Percentiles rank a stretch among this genome's conserved stretches.
Evolutionary conservation across 2,888 invertebrate genomes (phyloP).

Genomic region (Stenodera caucasica): DNA sequence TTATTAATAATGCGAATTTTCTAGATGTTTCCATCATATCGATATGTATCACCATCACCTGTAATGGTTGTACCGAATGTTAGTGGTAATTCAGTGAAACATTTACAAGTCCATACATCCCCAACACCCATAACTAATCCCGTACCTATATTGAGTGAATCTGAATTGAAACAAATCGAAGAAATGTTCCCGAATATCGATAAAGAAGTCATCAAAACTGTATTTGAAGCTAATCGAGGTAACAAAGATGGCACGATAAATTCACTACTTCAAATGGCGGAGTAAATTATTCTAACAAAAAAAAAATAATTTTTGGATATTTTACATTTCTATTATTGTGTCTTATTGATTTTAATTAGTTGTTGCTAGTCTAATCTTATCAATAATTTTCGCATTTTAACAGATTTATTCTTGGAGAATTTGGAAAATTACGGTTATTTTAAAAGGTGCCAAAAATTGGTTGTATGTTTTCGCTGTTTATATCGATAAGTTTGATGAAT

Average conservation of each 20-base stretch:
- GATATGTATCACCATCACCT: conserved; percentile 62
- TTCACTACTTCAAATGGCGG: conserved; percentile 85
- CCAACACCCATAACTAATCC: conserved; percentile 33
- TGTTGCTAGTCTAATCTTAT: conserved; percentile 4
- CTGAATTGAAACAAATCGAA: conserved; percentile 75
- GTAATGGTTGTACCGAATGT: conserved; percentile 71
- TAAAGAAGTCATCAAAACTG: conserved; percentile 87
- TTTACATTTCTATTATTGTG: too few relatives aligned
- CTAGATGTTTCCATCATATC: conserved; percentile 56
- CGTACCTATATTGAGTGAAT: conserved; percentile 58
- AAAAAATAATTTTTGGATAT: too few relatives aligned
- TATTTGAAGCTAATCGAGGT: conserved; percentile 85
- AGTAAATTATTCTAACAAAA: too few relatives aligned
- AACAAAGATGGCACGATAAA: conserved; percentile 91
- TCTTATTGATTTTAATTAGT: neutral
- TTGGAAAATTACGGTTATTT: too few relatives aligned
- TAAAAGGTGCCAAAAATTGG: neutral
- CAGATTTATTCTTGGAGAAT: neutral
- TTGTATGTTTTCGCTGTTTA: neutral
- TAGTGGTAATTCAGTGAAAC: conserved; percentile 45
- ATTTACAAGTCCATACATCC: conserved; percentile 58
- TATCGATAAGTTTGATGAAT: neutral
- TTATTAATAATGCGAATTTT: neutral
- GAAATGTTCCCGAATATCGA: conserved; percentile 98
- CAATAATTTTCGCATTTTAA: neutral